Percentiles rank a stretch among this genome's conserved stretches.
Evolutionary conservation across 2,797 vertebrate genomes (phyloP).

Genomic region (Cephalopachus bancanus): DNA sequence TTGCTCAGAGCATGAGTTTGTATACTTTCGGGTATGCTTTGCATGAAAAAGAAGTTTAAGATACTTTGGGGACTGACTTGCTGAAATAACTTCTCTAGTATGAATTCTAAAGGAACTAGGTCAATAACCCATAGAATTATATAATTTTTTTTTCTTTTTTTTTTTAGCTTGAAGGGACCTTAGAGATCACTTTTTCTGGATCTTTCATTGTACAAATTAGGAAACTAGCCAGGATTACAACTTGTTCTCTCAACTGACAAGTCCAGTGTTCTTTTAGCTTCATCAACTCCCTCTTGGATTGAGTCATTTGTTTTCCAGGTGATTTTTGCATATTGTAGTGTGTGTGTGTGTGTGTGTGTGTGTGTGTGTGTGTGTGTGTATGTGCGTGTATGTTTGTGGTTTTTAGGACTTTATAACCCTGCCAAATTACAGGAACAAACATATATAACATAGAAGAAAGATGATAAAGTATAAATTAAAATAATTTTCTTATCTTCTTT

Average conservation of each 20-base stretch:
- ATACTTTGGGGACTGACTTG: slow-evolving; percentile 46
- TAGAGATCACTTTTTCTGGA: slow-evolving; percentile 44
- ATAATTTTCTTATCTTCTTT: not conserved
- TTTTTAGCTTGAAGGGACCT: slow-evolving; percentile 21
- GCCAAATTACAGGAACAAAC: not conserved
- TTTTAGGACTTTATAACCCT: not conserved
- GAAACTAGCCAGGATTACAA: slow-evolving; percentile 3
- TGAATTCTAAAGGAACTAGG: slow-evolving; percentile 69
- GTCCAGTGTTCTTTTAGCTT: not conserved
- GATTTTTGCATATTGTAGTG: not conserved
- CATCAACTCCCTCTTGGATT: too few species aligned
- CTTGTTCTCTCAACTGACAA: not conserved
- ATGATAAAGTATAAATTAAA: not conserved
- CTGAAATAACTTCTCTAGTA: slow-evolving; percentile 65
- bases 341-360: not conserved
- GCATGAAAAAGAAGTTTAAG: not conserved
- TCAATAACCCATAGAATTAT: slow-evolving; percentile 42
- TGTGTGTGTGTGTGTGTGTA: not conserved
- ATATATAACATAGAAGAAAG: not conserved
- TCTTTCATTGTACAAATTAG: slow-evolving; percentile 7
- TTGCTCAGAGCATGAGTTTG: slow-evolving; percentile 7
- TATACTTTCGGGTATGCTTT: not conserved
- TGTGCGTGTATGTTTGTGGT: not conserved
- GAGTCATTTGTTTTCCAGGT: not conserved
- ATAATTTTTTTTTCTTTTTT: slow-evolving; percentile 20